Percentiles rank a stretch among this genome's conserved stretches.
Conservation (phyloP, 1,140 invertebrate species). For the Drosophila kanapiae region DNA sequence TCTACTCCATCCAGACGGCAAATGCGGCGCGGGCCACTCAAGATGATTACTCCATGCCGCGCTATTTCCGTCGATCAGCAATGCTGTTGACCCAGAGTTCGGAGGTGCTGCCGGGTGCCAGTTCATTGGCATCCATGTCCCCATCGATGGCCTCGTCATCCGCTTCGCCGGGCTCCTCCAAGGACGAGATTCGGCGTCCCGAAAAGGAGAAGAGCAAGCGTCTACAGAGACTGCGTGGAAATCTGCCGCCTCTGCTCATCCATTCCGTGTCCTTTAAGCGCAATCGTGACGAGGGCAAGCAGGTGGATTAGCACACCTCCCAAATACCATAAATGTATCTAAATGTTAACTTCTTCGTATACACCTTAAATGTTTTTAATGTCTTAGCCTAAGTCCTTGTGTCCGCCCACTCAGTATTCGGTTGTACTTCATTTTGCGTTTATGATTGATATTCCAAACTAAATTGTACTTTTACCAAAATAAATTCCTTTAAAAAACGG, state of each 20-base stretch:
- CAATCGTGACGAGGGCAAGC: conserved; percentile 76
- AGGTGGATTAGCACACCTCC: conserved; percentile 59
- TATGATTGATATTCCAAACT: conserved; percentile 36
- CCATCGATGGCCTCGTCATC: conserved; percentile 54
- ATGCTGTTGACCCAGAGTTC: conserved; percentile 74
- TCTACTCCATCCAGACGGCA: conserved; percentile 83
- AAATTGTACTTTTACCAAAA: conserved; percentile 18
- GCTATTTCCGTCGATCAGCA: conserved; percentile 80
- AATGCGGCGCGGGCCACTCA: conserved; percentile 70
- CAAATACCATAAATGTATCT: conserved; percentile 1
- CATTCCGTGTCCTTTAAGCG: conserved; percentile 83
- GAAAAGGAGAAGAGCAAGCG: conserved; percentile 82
- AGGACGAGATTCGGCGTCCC: conserved; percentile 61
- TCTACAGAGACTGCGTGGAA: conserved; percentile 76
- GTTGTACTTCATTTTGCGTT: conserved; percentile 33
- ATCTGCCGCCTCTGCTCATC: conserved; percentile 79
- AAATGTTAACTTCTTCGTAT: conserved; percentile 3
- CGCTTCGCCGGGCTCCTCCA: conserved; percentile 55
- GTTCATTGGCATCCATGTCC: conserved; percentile 60
- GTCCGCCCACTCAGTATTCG: conserved; percentile 41
- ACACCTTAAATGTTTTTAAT: conserved; percentile 21
- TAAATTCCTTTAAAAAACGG: neutral
- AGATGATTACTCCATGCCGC: conserved; percentile 83
- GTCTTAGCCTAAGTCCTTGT: conserved; percentile 14
- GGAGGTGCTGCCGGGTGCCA: conserved; percentile 62